Percentiles rank a stretch among this genome's conserved stretches.
Evolutionary conservation across 2,797 vertebrate species (phyloP).

Genomic region (Agapornis canus): DNA sequence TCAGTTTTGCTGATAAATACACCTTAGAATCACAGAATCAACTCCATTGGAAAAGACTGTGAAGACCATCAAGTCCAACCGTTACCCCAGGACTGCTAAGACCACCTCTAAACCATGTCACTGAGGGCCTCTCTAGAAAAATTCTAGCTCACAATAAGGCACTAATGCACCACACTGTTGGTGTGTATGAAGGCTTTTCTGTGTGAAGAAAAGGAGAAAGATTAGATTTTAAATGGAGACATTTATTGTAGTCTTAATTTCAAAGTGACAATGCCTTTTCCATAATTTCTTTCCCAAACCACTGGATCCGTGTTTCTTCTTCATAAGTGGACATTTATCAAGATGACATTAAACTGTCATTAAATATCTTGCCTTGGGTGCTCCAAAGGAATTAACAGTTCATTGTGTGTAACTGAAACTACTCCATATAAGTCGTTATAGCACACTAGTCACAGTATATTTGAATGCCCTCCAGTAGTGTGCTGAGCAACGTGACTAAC

Average conservation of each 20-base stretch:
- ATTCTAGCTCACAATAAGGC: background rate
- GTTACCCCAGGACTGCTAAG: background rate
- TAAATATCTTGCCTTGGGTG: background rate
- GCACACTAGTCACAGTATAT: background rate
- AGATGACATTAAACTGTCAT: conserved; percentile 4
- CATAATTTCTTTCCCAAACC: background rate
- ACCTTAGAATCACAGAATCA: background rate
- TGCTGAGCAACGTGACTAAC: conserved; percentile 43
- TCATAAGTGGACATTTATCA: conserved; percentile 25
- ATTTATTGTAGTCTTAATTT: background rate
- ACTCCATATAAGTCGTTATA: conserved; percentile 55
- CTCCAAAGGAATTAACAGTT: conserved; percentile 19
- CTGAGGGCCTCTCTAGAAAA: background rate
- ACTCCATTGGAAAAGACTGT: background rate
- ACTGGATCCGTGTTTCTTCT: background rate
- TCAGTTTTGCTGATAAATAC: background rate
- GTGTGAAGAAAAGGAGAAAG: background rate
- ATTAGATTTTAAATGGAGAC: background rate
- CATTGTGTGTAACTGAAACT: background rate
- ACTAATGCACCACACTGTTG: background rate
- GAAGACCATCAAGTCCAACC: background rate
- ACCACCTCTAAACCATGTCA: background rate
- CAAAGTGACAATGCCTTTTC: background rate
- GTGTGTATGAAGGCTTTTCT: background rate
- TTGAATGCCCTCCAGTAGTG: conserved; percentile 43